Evolutionary conservation across 2,797 vertebrate genomes (phyloP).

Genomic region (Peromyscus nudipes): DNA sequence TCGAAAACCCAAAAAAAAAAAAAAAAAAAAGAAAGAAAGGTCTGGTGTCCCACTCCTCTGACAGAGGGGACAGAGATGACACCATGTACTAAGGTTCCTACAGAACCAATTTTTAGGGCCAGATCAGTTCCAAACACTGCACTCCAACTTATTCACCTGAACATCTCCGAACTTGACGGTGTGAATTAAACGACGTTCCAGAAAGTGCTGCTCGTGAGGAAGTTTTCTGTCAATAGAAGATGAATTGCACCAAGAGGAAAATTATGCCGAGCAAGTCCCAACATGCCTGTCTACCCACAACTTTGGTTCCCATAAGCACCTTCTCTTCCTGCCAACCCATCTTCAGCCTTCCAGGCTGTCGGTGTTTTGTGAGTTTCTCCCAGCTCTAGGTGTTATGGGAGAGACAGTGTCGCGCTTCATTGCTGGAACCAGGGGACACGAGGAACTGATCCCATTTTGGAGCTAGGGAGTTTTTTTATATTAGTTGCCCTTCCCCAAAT

Average conservation of each 20-base stretch:
- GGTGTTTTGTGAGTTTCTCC: conserved; percentile 39
- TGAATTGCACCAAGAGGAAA: conserved; percentile 66
- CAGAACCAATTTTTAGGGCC: background rate
- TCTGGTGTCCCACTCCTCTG: background rate
- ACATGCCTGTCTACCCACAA: conserved; percentile 50
- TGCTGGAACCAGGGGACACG: background rate
- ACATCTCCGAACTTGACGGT: background rate
- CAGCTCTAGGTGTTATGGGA: background rate
- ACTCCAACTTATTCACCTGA: background rate
- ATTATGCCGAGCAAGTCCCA: conserved; percentile 61
- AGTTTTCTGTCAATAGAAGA: conserved; percentile 72
- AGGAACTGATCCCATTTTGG: background rate
- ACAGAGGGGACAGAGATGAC: background rate
- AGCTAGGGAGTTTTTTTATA: background rate
- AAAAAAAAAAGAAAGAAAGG: background rate
- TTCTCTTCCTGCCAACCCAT: conserved; percentile 6
- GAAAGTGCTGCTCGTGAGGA: conserved; percentile 28
- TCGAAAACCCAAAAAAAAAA: no score
- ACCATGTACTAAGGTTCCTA: background rate
- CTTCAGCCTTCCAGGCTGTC: background rate
- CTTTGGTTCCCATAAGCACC: conserved; percentile 37
- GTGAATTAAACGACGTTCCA: conserved; percentile 17
- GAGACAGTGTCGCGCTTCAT: background rate
- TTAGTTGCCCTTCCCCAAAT: background rate
- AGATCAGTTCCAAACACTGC: background rate